Conservation (phyloP, 2,113 vertebrate species). For the Scomber colias region DNA sequence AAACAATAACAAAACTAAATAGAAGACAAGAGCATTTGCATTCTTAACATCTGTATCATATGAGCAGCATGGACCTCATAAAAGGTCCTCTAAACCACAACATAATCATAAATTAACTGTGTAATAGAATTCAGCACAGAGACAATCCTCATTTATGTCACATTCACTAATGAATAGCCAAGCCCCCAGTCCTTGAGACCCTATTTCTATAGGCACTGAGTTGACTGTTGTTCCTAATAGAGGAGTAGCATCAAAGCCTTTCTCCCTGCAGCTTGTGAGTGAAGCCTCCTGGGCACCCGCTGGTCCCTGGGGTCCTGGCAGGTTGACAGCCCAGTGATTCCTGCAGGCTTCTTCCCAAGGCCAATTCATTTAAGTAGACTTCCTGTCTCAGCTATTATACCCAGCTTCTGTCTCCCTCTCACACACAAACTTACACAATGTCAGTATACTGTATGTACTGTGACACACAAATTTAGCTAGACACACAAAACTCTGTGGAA, state of each 20-base stretch:
- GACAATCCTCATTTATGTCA: slow-evolving; percentile 10
- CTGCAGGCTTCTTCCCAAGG: slow-evolving; percentile 52
- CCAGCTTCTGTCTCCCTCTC: slow-evolving; percentile 20
- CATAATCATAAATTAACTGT: slow-evolving; percentile 12
- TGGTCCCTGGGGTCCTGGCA: slow-evolving; percentile 60
- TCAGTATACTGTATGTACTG: neutral
- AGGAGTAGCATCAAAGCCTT: slow-evolving; percentile 51
- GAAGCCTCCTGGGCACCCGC: slow-evolving; percentile 56
- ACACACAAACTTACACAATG: slow-evolving; percentile 13
- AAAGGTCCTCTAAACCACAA: neutral
- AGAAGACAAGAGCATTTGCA: neutral
- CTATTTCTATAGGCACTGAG: slow-evolving; percentile 16
- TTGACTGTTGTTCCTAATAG: slow-evolving; percentile 47
- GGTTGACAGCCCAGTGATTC: slow-evolving; percentile 64
- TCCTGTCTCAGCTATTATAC: slow-evolving; percentile 37
- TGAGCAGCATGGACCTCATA: neutral
- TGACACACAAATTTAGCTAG: slow-evolving; percentile 2
- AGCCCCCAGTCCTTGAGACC: neutral
- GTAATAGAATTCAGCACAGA: slow-evolving; percentile 16
- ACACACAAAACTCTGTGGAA: slow-evolving; percentile 12
- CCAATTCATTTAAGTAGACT: slow-evolving; percentile 55
- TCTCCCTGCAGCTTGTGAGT: slow-evolving; percentile 42
- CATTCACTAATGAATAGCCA: slow-evolving; percentile 23
- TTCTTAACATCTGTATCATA: slow-evolving; percentile 5
- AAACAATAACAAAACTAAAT: too few relatives aligned